Percentiles rank a stretch among this genome's conserved stretches.
phyloP scores from a whole-genome alignment of 2,888 invertebrate genomes.

The Pachydiplax longipennis region DNA sequence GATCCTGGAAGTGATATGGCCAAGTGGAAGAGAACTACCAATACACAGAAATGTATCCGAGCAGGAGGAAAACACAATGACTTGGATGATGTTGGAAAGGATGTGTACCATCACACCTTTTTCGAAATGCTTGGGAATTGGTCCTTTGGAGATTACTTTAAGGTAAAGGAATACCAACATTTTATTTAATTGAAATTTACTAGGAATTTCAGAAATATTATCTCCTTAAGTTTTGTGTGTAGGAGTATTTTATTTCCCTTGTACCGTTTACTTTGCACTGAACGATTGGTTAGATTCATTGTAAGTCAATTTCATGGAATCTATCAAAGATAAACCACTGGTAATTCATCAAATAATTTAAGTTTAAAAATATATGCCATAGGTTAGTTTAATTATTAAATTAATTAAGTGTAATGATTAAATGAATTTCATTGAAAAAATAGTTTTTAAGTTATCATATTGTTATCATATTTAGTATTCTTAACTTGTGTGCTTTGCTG shows the following conservation, averaged over 20 bases:
- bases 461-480: no score
- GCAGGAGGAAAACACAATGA: conserved; percentile 99
- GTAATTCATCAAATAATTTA: no score
- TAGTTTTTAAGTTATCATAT: no score
- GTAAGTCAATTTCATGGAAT: no score
- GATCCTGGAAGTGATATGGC: conserved; percentile 97
- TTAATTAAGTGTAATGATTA: no score
- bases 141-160: conserved; percentile 99
- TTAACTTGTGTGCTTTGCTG: no score
- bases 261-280: background rate
- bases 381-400: no score
- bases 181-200: background rate
- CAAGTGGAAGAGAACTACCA: conserved; percentile 85
- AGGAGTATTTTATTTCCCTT: background rate
- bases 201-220: background rate
- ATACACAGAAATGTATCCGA: conserved; percentile 98
- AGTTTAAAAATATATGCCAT: no score
- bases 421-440: no score
- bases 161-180: conserved; percentile 62
- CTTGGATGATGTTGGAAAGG: conserved; percentile 98
- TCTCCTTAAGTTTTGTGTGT: background rate
- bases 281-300: no score
- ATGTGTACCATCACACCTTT: conserved; percentile 99
- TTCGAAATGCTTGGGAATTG: conserved; percentile 99
- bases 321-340: no score